Conservation (phyloP, 2,797 vertebrate species). For the Momotus momota region DNA sequence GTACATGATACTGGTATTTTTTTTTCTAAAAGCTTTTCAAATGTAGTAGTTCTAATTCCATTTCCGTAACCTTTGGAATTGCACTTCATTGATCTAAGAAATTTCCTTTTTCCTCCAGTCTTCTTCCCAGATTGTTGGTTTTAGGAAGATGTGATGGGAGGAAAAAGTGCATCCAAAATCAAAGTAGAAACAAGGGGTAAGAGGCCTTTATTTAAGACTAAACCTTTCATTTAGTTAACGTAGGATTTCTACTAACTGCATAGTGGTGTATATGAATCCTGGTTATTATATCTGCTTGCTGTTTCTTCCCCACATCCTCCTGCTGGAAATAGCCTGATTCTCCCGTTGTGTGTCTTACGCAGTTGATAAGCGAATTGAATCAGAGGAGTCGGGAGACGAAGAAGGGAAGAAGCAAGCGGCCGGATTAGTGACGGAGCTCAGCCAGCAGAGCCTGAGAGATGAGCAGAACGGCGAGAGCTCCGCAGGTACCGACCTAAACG, state of each 20-base stretch:
- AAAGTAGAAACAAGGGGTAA: constrained; percentile 76
- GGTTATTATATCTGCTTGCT: constrained; percentile 18
- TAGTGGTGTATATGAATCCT: not conserved
- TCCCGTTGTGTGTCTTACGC: not conserved
- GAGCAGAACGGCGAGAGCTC: constrained; percentile 72
- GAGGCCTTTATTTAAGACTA: constrained; percentile 76
- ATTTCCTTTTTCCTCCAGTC: constrained; percentile 77
- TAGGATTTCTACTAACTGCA: constrained; percentile 61
- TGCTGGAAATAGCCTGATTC: not conserved
- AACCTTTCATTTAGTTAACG: constrained; percentile 63
- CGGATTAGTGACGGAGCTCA: constrained; percentile 86
- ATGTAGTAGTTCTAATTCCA: constrained; percentile 44
- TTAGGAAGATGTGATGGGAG: constrained; percentile 77
- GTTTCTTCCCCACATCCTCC: not conserved
- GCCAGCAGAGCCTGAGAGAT: constrained; percentile 80
- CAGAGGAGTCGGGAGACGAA: constrained; percentile 96
- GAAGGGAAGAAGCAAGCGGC: constrained; percentile 88
- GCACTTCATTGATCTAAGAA: constrained; percentile 70
- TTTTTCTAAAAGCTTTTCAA: not conserved
- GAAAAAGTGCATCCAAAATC: constrained; percentile 75
- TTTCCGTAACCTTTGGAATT: constrained; percentile 55
- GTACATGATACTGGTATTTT: not conserved
- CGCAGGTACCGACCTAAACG: constrained; percentile 58
- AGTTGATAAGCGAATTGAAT: constrained; percentile 95
- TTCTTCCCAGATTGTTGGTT: constrained; percentile 76